phyloP scores from a whole-genome alignment of 2,113 vertebrate genomes.

The Sturnira hondurensis region DNA sequence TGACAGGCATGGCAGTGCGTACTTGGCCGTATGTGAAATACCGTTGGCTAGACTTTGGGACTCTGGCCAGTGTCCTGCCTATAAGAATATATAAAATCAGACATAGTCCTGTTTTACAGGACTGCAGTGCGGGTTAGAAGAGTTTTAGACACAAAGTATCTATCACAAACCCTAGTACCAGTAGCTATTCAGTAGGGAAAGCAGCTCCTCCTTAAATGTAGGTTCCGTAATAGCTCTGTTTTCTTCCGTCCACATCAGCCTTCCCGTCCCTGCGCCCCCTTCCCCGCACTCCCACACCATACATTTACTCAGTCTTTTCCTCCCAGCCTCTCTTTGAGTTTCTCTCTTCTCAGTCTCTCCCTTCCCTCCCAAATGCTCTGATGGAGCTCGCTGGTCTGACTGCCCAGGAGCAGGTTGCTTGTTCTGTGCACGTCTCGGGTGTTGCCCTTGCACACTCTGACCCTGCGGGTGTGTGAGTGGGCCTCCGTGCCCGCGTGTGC shows the following conservation, averaged over 20 bases:
- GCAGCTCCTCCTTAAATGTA: neutral
- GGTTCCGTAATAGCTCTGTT: neutral
- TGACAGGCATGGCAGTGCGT: neutral
- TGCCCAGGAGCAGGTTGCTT: neutral
- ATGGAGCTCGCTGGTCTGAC: neutral
- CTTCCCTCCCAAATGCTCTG: neutral
- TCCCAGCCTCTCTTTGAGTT: neutral
- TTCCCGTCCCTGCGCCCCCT: neutral
- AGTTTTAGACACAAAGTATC: neutral
- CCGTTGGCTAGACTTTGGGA: neutral
- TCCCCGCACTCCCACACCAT: too few relatives aligned
- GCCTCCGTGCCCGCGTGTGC: rapidly evolving
- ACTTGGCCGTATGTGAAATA: neutral
- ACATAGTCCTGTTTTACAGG: neutral
- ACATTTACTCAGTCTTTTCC: neutral
- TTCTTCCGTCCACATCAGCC: neutral
- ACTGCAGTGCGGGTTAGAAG: neutral
- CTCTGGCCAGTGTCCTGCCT: neutral
- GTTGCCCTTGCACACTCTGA: neutral
- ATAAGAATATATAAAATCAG: neutral
- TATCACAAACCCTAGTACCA: neutral
- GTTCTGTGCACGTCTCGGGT: neutral
- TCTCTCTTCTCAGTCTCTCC: neutral
- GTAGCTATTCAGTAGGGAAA: neutral
- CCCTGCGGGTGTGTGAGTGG: neutral